A percentile compares a stretch with the other conserved stretches of the same genome.
These are phyloP conservation scores for Campoletis sonorensis DNA, from an alignment of 1,140 invertebrate genomes.

Conservation along the genomic window DNA sequence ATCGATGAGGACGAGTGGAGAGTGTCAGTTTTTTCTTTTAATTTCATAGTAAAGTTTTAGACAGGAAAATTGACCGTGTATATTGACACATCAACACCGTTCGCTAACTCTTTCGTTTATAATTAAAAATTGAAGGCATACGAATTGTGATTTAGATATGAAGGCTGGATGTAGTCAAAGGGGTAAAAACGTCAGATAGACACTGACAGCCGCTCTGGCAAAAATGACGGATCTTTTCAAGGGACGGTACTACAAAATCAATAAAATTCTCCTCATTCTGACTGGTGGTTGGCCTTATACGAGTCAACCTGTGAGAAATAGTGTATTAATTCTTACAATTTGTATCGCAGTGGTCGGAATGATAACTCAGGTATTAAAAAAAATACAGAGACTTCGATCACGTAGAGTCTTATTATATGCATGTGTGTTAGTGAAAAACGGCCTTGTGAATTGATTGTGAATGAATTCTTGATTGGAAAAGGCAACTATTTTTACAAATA, in stretches of 20 bases:
- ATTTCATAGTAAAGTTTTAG: background rate
- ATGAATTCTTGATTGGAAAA: background rate
- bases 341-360: background rate
- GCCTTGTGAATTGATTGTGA: background rate
- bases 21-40: background rate
- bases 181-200: background rate
- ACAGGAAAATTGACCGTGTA: constrained; percentile 34
- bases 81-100: constrained; percentile 19
- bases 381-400: background rate
- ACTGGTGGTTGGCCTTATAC: constrained; percentile 36
- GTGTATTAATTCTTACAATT: background rate
- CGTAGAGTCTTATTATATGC: background rate
- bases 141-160: background rate
- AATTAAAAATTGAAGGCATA: background rate
- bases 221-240: constrained; percentile 26
- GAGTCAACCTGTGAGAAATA: background rate
- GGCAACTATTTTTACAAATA: background rate
- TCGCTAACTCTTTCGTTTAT: background rate
- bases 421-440: background rate
- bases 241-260: constrained; percentile 28
- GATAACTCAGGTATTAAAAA: constrained; percentile 18
- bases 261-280: constrained; percentile 7
- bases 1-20: background rate
- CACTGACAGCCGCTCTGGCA: background rate
- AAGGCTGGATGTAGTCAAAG: background rate